Evolutionary conservation across 2,888 invertebrate species (phyloP), one percentile per base, ranked within the genome.

Genomic region (Girardia tigrina): DNA sequence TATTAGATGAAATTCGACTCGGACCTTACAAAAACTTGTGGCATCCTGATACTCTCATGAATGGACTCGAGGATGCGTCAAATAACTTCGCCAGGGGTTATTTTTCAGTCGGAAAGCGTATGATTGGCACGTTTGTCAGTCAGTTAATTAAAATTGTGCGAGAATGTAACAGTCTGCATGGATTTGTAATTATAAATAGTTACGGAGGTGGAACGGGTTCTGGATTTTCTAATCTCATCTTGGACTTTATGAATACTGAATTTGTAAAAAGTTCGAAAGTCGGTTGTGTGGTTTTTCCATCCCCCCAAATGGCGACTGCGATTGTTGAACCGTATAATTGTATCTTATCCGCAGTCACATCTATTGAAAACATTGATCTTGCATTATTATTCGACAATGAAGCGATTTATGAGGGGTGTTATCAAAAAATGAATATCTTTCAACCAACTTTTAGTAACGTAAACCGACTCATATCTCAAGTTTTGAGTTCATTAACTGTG

Each of bases 301-400:
- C 74, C 26, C 74, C 74, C 16, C 16, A 74, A 29, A 29, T 75
- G 12, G 29, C 75, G 1, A 75, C 75, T n/a, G 73, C 74, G 36
- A 42, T 75, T 26, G 75, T 75, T 1, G 75, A 75, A 29, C 75
- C 75, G 0, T 75, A 75, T 42, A 75, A 75, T 26, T 75, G 23
- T 1, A 42, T 75, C 23, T 29, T 75, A 74, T 75, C 29, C 1
- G 74, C 76, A 4, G 16, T 75, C 26, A 26, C 29, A 4, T 28
- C 73, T 8, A 28, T 75, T 16, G 75, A 75, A 28, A n/a, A 73
- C 26, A 36, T 28, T 23, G 74, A 75, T 36, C 28, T 28, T 26
- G 27, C 29, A 26, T 75, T 75, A 28, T n/a, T 75, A 16, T 75
- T 36, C 20, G 75, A 75, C 27, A 75, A 75, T 42, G 75, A 75